Evolutionary conservation across 1,140 invertebrate species (phyloP).

Genomic region (Argopecten irradians): DNA sequence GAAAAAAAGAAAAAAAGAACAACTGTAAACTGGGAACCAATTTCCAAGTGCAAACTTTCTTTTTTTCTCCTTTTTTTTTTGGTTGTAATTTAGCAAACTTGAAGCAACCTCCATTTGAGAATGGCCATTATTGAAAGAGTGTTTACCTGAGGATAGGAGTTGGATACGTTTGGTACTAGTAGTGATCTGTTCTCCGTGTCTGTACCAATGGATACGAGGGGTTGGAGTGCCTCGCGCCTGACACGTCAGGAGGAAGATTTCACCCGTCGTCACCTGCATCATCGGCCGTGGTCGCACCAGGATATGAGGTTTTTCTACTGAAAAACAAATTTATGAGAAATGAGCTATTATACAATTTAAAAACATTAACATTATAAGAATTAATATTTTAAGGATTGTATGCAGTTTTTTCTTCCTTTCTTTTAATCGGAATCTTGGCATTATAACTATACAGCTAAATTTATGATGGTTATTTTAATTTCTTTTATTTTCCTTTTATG

Average conservation of each 20-base stretch:
- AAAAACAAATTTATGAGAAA: constrained; percentile 27
- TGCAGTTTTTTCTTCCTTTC: neutral
- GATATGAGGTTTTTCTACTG: constrained; percentile 68
- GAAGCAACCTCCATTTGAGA: too few species aligned
- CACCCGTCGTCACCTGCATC: constrained; percentile 64
- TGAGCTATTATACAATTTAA: neutral
- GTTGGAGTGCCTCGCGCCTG: constrained; percentile 68
- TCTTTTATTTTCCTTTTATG: neutral
- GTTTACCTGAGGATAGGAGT: constrained; percentile 66
- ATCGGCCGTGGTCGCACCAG: constrained; percentile 67
- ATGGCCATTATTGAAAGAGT: neutral
- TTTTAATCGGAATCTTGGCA: neutral
- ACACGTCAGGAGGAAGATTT: constrained; percentile 72
- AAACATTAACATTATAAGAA: neutral
- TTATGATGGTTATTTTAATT: neutral
- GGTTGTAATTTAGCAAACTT: too few species aligned
- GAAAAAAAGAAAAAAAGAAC: too few species aligned
- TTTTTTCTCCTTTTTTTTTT: too few species aligned
- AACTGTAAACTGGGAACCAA: too few species aligned
- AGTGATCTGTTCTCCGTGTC: constrained; percentile 65
- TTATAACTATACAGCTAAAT: neutral
- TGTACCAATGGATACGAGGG: constrained; percentile 72
- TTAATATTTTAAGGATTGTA: too few species aligned
- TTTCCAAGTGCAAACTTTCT: too few species aligned
- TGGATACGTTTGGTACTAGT: constrained; percentile 53